phyloP scores from a whole-genome alignment of 2,113 vertebrate species.

The Gallinago jamesoni region DNA sequence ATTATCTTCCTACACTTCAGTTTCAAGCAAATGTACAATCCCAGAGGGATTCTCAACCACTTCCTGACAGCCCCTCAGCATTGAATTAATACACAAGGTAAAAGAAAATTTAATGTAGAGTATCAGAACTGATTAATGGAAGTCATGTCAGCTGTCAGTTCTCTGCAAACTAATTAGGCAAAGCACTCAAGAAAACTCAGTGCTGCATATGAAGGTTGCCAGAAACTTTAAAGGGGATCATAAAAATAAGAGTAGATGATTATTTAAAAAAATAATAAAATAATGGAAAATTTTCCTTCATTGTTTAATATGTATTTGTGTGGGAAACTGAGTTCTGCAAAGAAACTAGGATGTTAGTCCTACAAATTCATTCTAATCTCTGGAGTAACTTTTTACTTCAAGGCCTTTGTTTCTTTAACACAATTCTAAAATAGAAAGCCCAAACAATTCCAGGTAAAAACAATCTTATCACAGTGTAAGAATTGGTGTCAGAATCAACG shows the following conservation, averaged over 20 bases:
- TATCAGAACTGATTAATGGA: slow-evolving; percentile 70
- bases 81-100: slow-evolving; percentile 63
- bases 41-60: slow-evolving; percentile 35
- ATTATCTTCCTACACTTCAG: slow-evolving; percentile 50
- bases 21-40: slow-evolving; percentile 55
- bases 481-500: not conserved
- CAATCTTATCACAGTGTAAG: not conserved
- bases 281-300: not conserved
- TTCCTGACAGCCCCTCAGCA: slow-evolving; percentile 63
- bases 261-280: not conserved
- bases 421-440: not conserved
- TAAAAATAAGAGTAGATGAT: slow-evolving; percentile 9
- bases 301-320: not conserved
- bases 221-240: slow-evolving; percentile 47
- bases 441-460: not conserved
- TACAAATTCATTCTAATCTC: not conserved
- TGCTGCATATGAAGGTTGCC: slow-evolving; percentile 36
- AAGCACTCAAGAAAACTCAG: slow-evolving; percentile 55
- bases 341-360: not conserved
- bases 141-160: slow-evolving; percentile 60
- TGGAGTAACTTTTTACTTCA: not conserved
- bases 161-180: slow-evolving; percentile 68
- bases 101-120: slow-evolving; percentile 62
- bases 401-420: not conserved
- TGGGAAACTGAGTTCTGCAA: not conserved